Evolutionary conservation across 2,113 vertebrate genomes (phyloP).

Genomic region (Hippopotamus amphibius): DNA sequence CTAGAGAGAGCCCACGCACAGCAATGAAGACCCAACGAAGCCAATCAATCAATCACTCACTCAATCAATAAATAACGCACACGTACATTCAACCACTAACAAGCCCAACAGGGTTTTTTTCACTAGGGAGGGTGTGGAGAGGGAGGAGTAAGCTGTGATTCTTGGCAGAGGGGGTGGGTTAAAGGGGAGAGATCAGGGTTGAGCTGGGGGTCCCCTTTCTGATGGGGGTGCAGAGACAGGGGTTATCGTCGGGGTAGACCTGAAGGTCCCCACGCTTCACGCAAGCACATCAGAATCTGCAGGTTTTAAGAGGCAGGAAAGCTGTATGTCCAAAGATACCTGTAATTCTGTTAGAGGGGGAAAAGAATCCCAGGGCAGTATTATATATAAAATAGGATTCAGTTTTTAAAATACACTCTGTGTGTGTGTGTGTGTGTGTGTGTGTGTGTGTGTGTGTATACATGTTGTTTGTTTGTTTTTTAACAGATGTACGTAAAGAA

Average conservation of each 20-base stretch:
- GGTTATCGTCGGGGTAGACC: no score
- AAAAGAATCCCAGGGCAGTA: neutral
- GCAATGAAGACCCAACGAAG: no score
- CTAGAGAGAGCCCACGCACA: no score
- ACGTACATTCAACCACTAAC: neutral
- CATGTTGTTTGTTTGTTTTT: neutral
- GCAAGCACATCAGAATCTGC: neutral
- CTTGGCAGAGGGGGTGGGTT: neutral
- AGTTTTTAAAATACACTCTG: neutral
- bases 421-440: no score
- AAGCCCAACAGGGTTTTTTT: neutral
- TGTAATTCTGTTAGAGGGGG: neutral
- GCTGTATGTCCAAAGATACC: neutral
- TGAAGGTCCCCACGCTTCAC: neutral
- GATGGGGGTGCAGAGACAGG: neutral
- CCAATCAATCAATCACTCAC: no score
- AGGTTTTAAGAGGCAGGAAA: neutral
- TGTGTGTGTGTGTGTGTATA: fast-evolving
- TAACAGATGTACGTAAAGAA: neutral
- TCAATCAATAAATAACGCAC: no score
- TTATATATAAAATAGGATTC: neutral
- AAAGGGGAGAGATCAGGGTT: fast-evolving
- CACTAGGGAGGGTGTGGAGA: neutral
- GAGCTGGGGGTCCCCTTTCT: neutral
- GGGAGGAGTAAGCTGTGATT: neutral